Percentiles rank a stretch among this genome's conserved stretches.
Evolutionary conservation across 1,140 invertebrate genomes (phyloP).

Genomic region (Pissodes strobi): DNA sequence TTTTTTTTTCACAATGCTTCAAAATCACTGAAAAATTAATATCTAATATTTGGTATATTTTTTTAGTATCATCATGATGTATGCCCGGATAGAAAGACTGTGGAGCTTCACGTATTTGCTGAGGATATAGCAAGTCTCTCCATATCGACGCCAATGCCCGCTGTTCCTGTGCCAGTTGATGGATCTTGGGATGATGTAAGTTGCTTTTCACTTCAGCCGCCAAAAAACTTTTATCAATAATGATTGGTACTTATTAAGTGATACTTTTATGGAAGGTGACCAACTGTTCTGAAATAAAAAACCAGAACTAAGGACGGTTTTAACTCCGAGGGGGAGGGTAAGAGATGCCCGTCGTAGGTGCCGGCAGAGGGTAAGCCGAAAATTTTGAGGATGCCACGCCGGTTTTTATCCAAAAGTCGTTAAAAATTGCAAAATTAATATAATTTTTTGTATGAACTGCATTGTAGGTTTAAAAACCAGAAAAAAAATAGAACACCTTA

Average conservation of each 20-base stretch:
- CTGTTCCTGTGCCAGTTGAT: slow-evolving; percentile 15
- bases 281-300: too few species aligned
- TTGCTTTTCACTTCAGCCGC: background rate
- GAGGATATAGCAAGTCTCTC: background rate
- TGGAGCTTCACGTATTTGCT: slow-evolving; percentile 13
- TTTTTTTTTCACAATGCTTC: too few species aligned
- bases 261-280: background rate
- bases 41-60: too few species aligned
- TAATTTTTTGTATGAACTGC: too few species aligned
- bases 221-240: background rate
- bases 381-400: too few species aligned
- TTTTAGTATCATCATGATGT: slow-evolving; percentile 20
- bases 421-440: too few species aligned
- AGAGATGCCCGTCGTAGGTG: background rate
- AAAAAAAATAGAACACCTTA: too few species aligned
- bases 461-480: too few species aligned
- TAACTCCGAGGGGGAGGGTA: background rate
- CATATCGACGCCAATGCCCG: background rate
- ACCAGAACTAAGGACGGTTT: background rate
- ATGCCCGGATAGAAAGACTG: slow-evolving; percentile 8
- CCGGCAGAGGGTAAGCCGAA: too few species aligned
- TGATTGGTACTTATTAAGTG: background rate
- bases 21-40: too few species aligned
- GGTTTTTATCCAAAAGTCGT: too few species aligned
- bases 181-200: slow-evolving; percentile 25